Conservation (phyloP, 2,888 invertebrate species). For the Mythimna loreyi region DNA sequence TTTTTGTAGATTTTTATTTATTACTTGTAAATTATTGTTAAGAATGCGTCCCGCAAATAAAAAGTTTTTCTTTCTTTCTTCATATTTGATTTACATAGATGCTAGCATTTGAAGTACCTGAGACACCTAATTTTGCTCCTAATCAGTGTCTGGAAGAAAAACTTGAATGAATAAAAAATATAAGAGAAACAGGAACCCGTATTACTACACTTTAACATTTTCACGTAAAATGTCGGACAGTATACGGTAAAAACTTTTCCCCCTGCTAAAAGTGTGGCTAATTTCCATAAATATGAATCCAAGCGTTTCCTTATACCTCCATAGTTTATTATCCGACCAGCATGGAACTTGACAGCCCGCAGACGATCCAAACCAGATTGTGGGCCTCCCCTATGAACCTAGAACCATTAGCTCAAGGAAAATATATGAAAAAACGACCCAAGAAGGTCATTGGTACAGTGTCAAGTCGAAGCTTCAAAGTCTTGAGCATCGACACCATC, state of each 20-base stretch:
- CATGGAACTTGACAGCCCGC: conserved; percentile 45
- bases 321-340: conserved; percentile 47
- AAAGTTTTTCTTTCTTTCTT: too few relatives aligned
- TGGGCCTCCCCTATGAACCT: conserved; percentile 8
- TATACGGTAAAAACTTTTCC: conserved; percentile 48
- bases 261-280: conserved; percentile 37
- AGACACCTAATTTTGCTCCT: not conserved
- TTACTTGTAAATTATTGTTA: too few relatives aligned
- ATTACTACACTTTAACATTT: conserved; percentile 26
- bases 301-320: conserved; percentile 45
- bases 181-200: conserved; percentile 49
- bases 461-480: too few relatives aligned
- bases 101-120: not conserved
- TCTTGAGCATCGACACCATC: not conserved
- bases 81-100: too few relatives aligned
- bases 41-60: too few relatives aligned
- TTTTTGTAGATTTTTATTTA: too few relatives aligned
- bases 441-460: too few relatives aligned
- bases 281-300: conserved; percentile 57
- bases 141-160: not conserved
- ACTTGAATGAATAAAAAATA: not conserved
- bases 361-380: conserved; percentile 30
- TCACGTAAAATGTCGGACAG: conserved; percentile 41
- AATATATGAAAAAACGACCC: not conserved
- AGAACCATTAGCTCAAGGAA: conserved; percentile 3